phyloP scores from a whole-genome alignment of 1,140 invertebrate genomes.

The Eufriesea mexicana region DNA sequence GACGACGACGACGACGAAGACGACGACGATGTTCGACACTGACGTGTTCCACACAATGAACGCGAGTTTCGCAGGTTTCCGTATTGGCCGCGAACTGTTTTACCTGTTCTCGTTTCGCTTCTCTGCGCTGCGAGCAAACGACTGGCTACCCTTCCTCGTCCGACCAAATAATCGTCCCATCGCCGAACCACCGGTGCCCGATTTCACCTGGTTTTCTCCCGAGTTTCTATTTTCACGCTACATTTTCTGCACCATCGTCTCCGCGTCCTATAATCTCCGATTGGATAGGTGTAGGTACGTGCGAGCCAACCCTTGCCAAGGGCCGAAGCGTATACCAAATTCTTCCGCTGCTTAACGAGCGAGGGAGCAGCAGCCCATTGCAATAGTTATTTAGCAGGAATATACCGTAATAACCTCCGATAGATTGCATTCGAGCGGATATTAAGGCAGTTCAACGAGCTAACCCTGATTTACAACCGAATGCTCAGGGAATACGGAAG shows the following conservation, averaged over 20 bases:
- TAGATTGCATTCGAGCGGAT: too few species aligned
- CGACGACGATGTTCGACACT: slow-evolving; percentile 20
- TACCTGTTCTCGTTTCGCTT: background rate
- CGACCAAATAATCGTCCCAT: background rate
- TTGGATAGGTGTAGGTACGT: too few species aligned
- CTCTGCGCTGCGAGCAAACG: background rate
- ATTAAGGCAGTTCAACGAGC: too few species aligned
- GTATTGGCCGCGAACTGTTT: background rate
- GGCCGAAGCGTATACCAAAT: too few species aligned
- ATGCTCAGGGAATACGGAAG: background rate
- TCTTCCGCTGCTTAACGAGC: too few species aligned
- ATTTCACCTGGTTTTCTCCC: slow-evolving; percentile 40
- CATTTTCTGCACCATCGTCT: background rate
- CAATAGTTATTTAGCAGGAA: too few species aligned
- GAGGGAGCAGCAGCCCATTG: too few species aligned
- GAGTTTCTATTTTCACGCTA: slow-evolving; percentile 35
- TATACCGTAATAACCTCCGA: too few species aligned
- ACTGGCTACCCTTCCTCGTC: background rate
- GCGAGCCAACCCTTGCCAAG: too few species aligned
- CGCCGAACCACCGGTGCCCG: background rate
- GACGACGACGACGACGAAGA: background rate
- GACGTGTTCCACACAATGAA: slow-evolving; percentile 23
- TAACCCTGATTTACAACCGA: background rate
- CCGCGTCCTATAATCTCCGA: background rate
- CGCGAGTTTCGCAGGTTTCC: slow-evolving; percentile 20